Conservation (phyloP, 2,113 vertebrate genomes). For the Chascanopsetta lugubris region DNA sequence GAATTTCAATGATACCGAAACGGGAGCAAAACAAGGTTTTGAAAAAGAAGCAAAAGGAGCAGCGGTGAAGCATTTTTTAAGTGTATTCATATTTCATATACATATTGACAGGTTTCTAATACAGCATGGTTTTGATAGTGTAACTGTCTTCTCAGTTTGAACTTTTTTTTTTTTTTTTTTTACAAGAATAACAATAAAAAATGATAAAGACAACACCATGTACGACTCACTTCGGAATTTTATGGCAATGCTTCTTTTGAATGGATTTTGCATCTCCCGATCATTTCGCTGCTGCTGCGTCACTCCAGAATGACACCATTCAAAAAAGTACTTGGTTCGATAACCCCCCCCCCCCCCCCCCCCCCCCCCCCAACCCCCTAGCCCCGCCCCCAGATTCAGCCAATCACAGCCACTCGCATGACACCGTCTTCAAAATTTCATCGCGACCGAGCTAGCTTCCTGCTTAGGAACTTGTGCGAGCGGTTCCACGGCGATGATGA, state of each 20-base stretch:
- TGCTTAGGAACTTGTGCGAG: conserved; percentile 16
- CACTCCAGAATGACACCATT: conserved; percentile 43
- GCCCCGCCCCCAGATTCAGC: conserved; percentile 18
- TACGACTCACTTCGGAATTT: conserved; percentile 74
- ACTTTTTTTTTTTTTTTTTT: conserved; percentile 66
- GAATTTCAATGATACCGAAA: not conserved
- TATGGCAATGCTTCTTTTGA: conserved; percentile 77
- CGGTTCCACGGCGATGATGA: no score
- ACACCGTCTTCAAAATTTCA: conserved; percentile 26
- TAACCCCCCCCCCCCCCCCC: conserved; percentile 35
- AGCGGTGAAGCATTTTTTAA: conserved; percentile 68
- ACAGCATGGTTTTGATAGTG: conserved; percentile 82
- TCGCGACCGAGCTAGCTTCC: not conserved
- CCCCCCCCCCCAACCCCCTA: conserved; percentile 29
- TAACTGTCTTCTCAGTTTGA: conserved; percentile 69
- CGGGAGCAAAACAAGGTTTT: not conserved
- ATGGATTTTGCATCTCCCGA: conserved; percentile 68
- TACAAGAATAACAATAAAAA: conserved; percentile 84
- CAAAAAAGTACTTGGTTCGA: conserved; percentile 61
- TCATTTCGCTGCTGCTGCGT: conserved; percentile 35
- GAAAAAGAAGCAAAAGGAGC: conserved; percentile 46
- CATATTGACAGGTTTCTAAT: conserved; percentile 84
- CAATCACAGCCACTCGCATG: conserved; percentile 26
- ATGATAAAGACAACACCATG: conserved; percentile 80
- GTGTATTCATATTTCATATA: conserved; percentile 86